Evolutionary conservation across 2,113 vertebrate genomes (phyloP), one percentile per base, ranked within the genome.

Genomic region (Brachyhypopomus occidentalis): DNA sequence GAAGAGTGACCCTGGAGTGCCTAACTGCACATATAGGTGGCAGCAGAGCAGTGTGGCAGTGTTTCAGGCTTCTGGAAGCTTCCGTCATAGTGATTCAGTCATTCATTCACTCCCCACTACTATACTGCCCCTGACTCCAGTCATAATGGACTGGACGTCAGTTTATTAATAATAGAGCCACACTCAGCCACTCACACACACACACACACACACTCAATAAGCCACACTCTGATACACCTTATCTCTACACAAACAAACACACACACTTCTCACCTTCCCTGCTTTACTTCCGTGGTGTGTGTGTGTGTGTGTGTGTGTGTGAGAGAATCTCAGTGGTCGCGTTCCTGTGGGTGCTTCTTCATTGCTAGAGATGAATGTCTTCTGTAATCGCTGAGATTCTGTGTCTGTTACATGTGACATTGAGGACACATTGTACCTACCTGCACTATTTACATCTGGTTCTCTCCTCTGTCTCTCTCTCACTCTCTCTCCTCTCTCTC

Each of bases 11-110:
- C 17, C 23, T 52, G 60, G 38, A 66, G 22, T 64, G 45, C 16
- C 17, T 52, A 23, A 56, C 38, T 20, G 73, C 36, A n/a, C 30
- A 19, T 25, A 41, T 23, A 58, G 22, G 48, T 77, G 73, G 20
- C 48, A 78, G 69, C 58, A 58, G 59, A 17, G 48, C 52, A 12
- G 17, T 70, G 9, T 2, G 22, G 12, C 59, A 20, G 25, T n/a
- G 5, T 27, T 60, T 41, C n/a, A 19, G 56, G 45, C 14, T 82
- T 85, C 84, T 79, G 55, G 80, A 85, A 82, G n/a, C 27, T 82
- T 85, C 79, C 64, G 59, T 11, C 23, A 22, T 23, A 60, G 64
- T 70, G 38, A 75, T 25, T 75, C 22, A 76, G 12, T 56, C 63
- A 81, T 81, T 81, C 36, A 69, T 81, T 20, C 25, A 52, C 62